Conservation (phyloP, 2,113 vertebrate species). For the Noctilio leporinus region DNA sequence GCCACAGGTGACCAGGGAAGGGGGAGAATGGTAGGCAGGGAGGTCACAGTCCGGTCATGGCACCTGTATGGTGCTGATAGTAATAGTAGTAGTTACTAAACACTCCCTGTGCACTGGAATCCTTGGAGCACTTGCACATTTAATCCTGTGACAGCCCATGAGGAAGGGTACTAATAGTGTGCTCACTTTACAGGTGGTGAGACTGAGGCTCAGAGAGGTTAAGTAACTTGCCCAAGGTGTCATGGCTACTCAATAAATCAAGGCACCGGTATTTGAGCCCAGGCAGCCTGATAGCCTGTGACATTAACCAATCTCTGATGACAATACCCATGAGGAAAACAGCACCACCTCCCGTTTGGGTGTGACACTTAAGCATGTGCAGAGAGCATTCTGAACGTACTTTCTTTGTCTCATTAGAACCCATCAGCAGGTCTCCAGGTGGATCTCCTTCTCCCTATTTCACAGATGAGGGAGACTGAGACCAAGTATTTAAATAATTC, state of each 20-base stretch:
- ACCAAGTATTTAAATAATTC: neutral
- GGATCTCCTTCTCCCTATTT: neutral
- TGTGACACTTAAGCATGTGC: neutral
- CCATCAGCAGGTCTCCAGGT: too few species aligned
- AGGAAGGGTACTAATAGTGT: neutral
- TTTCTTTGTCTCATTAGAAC: neutral
- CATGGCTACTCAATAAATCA: neutral
- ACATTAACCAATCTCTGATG: too few species aligned
- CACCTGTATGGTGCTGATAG: rapidly evolving
- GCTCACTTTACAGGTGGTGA: neutral
- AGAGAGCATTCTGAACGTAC: neutral
- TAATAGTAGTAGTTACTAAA: neutral
- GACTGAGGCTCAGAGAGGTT: neutral
- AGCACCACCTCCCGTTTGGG: neutral
- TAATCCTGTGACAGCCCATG: too few species aligned
- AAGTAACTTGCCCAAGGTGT: neutral
- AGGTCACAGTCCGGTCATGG: neutral
- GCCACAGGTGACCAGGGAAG: neutral
- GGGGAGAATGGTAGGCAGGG: neutral
- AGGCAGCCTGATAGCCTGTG: neutral
- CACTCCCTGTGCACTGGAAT: too few species aligned
- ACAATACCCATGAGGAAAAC: neutral
- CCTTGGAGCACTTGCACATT: neutral
- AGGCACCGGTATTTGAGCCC: neutral
- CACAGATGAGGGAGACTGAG: neutral